Base-by-base conservation (phyloP, 1,140 invertebrate genomes). In the Drosophila setifemur region DNA sequence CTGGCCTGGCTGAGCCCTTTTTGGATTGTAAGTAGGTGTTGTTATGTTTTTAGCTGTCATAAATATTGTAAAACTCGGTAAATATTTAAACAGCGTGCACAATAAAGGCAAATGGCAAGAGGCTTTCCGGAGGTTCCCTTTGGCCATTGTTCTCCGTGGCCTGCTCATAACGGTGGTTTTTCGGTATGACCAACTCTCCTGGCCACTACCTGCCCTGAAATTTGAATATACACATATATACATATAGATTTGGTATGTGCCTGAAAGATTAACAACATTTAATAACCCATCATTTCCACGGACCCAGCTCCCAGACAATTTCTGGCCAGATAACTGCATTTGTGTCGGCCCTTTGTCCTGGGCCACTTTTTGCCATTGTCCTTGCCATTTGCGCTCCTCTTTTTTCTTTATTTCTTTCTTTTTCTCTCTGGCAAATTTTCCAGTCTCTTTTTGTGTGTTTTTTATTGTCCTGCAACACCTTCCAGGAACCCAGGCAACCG, bases 21-120 rank as follows among this genome's bases (percentile, higher is more conserved):
- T 45, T 37, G 29, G 60, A 12, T 33, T n/a, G n/a, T 61, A 61
- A 81, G 75, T 86, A 86, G 76, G 82, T 86, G 72, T 81, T 86
- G 76, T 87, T 86, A 86, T 86, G 76, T 86, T 86, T 86, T 86
- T 86, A 86, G 76, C 82, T 87, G 81, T 86, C 81, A 86, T 86
- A 86, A 86, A 86, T 86, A 86, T 82, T 86, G 76, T 87, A 86
- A 87, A 86, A 86, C 72, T 86, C 75, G 49, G 82, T 86, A 86
- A 86, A 86, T 86, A 86, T 86, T 86, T 86, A 81, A 87, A 81
- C 75, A 81, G 75, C 71, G 67, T 73, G 67, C 82, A 85, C 81
- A 85, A 85, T 85, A 81, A 85, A 86, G 81, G 71, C 75, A 81
- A 85, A 86, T 85, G 81, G 60, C 75, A 71, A 86, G 75, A 81